These are phyloP conservation scores for Hemibagrus guttatus DNA, from an alignment of 2,797 vertebrate species.

Conservation along the genomic window DNA sequence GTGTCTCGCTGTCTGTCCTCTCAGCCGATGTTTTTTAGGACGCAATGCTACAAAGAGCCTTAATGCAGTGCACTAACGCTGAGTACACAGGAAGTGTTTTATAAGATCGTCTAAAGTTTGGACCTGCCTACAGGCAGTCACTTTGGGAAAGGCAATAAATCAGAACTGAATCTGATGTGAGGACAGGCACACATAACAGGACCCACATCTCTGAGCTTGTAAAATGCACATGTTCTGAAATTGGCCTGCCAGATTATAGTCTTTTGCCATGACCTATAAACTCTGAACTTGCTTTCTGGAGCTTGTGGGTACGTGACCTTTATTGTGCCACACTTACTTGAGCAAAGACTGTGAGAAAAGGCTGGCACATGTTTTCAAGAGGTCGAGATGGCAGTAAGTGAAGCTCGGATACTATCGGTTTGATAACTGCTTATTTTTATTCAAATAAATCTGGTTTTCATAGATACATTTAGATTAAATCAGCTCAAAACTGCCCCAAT, in stretches of 20 bases:
- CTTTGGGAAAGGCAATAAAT: slow-evolving; percentile 60
- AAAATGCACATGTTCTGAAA: background rate
- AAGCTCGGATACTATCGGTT: background rate
- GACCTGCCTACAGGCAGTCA: slow-evolving; percentile 65
- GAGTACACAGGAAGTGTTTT: slow-evolving; percentile 61
- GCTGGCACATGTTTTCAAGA: background rate
- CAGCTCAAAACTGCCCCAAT: background rate
- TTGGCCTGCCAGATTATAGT: slow-evolving; percentile 16
- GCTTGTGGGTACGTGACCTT: slow-evolving; percentile 9
- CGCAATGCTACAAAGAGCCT: slow-evolving; percentile 71
- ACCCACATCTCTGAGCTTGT: background rate
- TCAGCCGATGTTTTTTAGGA: slow-evolving; percentile 53
- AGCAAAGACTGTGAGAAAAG: background rate
- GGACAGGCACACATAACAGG: background rate
- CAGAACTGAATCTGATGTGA: background rate
- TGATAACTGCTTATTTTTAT: background rate
- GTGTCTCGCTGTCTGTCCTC: slow-evolving; percentile 51
- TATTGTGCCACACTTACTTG: background rate
- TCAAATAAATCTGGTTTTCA: background rate
- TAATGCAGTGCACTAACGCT: slow-evolving; percentile 75
- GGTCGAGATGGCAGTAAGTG: background rate
- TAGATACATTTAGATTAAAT: background rate
- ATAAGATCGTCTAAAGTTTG: slow-evolving; percentile 71
- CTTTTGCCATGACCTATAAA: background rate
- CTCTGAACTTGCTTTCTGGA: slow-evolving; percentile 19